Conservation (phyloP, 2,797 vertebrate species). For the Anguilla anguilla region DNA sequence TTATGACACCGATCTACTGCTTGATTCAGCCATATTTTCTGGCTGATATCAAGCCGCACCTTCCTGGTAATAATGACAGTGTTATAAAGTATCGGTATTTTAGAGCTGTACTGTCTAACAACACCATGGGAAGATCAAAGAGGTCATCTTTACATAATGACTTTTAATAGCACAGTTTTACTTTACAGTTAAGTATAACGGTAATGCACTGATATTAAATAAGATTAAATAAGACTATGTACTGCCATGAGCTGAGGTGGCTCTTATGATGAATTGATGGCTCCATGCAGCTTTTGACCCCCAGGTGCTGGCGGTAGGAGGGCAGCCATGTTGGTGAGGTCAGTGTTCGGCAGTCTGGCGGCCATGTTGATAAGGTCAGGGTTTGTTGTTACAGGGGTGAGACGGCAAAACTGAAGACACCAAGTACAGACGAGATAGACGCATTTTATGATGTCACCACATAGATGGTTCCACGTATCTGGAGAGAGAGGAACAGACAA, state of each 20-base stretch:
- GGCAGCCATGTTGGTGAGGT: slow-evolving; percentile 28
- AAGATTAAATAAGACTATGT: slow-evolving; percentile 72
- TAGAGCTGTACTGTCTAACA: not conserved
- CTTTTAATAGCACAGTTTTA: slow-evolving; percentile 75
- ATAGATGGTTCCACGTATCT: slow-evolving; percentile 90
- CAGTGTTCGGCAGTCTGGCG: not conserved
- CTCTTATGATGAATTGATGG: slow-evolving; percentile 57
- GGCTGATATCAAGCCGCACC: not conserved
- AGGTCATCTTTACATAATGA: slow-evolving; percentile 63
- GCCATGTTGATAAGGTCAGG: slow-evolving; percentile 29
- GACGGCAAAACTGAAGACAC: slow-evolving; percentile 39
- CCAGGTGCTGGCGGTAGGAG: slow-evolving; percentile 35
- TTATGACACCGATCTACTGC: not conserved
- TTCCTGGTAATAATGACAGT: not conserved
- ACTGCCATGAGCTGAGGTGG: slow-evolving; percentile 67
- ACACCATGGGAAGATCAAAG: not conserved
- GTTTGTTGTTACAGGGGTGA: slow-evolving; percentile 15
- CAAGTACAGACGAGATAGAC: slow-evolving; percentile 61
- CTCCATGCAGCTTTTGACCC: slow-evolving; percentile 68
- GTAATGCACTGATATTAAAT: slow-evolving; percentile 76
- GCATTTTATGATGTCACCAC: slow-evolving; percentile 78
- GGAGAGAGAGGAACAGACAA: slow-evolving; percentile 49
- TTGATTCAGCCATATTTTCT: not conserved
- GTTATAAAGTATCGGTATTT: not conserved
- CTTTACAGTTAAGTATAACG: slow-evolving; percentile 68